Conservation (phyloP, 2,888 invertebrate genomes). For the Agonopterix subpropinquella region DNA sequence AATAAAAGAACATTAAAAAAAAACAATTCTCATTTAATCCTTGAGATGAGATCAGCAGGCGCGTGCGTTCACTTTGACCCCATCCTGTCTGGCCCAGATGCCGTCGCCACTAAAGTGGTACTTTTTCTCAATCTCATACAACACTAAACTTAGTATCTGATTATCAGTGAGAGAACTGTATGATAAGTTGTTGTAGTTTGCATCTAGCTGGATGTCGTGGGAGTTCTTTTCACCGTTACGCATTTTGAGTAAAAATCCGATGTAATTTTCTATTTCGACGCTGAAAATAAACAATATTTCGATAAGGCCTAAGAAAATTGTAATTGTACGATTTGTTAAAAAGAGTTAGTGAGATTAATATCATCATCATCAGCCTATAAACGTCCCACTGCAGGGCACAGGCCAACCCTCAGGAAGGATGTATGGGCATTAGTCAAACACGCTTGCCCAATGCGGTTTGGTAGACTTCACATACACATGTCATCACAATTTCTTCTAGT, state of each 20-base stretch:
- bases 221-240: conserved; percentile 17
- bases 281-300: conserved; percentile 30
- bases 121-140: conserved; percentile 83
- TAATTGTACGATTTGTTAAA: too few species aligned
- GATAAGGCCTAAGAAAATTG: not conserved
- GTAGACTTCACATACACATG: too few species aligned
- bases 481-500: too few species aligned
- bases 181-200: conserved; percentile 32
- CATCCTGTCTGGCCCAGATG: conserved; percentile 73
- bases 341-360: too few species aligned
- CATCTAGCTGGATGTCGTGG: conserved; percentile 22
- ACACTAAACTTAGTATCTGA: conserved; percentile 77
- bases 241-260: conserved; percentile 31
- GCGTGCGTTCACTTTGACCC: conserved; percentile 23
- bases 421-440: too few species aligned
- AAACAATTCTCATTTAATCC: not conserved
- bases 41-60: conserved; percentile 7
- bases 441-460: too few species aligned
- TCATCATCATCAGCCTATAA: too few species aligned
- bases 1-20: too few species aligned
- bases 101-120: conserved; percentile 86
- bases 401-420: too few species aligned
- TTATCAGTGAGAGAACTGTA: conserved; percentile 46
- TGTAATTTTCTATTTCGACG: conserved; percentile 40
- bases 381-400: too few species aligned